Evolutionary conservation across 2,797 vertebrate genomes (phyloP).

Genomic region (Spondyliosoma cantharus): DNA sequence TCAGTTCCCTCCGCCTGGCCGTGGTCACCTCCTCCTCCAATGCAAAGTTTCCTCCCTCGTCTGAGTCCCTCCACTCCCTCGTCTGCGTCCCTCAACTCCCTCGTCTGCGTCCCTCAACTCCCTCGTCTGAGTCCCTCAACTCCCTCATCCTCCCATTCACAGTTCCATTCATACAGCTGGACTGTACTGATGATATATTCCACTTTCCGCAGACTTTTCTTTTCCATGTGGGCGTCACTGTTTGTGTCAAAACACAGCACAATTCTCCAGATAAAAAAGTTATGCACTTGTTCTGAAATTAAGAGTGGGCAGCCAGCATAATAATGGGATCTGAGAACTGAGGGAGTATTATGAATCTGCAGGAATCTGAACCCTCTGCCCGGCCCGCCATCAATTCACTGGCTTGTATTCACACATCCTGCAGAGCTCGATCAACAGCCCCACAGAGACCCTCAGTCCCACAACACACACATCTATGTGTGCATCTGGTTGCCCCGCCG

Average conservation of each 20-base stretch:
- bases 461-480: conserved; percentile 69
- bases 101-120: conserved; percentile 4
- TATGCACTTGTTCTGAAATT: conserved; percentile 43
- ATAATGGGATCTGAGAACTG: conserved; percentile 70
- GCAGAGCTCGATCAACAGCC: conserved; percentile 41
- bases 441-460: conserved; percentile 71
- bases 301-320: conserved; percentile 43
- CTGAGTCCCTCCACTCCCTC: neutral
- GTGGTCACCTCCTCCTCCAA: conserved; percentile 25
- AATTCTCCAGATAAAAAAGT: conserved; percentile 42
- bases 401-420: conserved; percentile 63
- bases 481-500: conserved; percentile 57
- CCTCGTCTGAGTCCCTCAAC: neutral
- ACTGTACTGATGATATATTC: conserved; percentile 11
- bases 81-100: neutral
- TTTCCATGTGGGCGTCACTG: conserved; percentile 1
- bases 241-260: conserved; percentile 28
- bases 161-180: conserved; percentile 30
- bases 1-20: conserved; percentile 20
- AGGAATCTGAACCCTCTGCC: conserved; percentile 66
- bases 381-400: conserved; percentile 37
- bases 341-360: conserved; percentile 71
- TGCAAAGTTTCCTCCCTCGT: neutral
- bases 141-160: conserved; percentile 16
- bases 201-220: conserved; percentile 14